phyloP scores from a whole-genome alignment of 1,140 invertebrate species.

The Drosophila sechellia region DNA sequence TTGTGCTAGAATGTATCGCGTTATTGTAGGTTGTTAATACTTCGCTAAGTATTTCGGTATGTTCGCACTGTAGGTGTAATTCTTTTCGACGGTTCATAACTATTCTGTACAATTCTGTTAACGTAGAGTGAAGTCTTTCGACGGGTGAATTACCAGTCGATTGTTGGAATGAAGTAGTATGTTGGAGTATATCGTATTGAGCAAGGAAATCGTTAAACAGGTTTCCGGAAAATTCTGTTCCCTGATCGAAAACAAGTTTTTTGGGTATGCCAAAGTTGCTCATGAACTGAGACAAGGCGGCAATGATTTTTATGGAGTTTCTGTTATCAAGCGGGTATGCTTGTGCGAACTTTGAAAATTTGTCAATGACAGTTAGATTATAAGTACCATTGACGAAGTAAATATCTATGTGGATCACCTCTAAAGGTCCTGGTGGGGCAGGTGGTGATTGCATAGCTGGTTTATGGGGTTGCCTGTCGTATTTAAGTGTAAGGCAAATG shows the following conservation, averaged over 20 bases:
- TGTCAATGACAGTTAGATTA: background rate
- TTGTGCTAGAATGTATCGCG: background rate
- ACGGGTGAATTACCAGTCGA: background rate
- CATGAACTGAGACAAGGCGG: background rate
- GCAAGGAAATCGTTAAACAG: background rate
- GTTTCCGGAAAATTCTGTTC: background rate
- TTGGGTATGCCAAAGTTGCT: background rate
- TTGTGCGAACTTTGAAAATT: background rate
- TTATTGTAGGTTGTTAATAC: background rate
- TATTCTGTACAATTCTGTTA: background rate
- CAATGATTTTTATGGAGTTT: background rate
- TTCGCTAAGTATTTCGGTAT: background rate
- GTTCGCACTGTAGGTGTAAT: background rate
- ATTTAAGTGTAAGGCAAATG: conserved; percentile 3
- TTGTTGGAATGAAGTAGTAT: background rate
- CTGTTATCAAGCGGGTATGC: background rate
- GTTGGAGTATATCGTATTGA: background rate
- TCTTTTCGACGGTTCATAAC: background rate
- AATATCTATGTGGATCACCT: too few relatives aligned
- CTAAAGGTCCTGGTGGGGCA: too few relatives aligned
- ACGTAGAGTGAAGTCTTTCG: background rate
- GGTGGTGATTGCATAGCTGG: too few relatives aligned
- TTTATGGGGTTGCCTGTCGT: too few relatives aligned
- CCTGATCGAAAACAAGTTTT: background rate
- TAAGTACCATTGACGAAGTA: too few relatives aligned